Evolutionary conservation across 2,797 vertebrate genomes (phyloP), one percentile per base, ranked within the genome.

Genomic region (Leuciscus waleckii): DNA sequence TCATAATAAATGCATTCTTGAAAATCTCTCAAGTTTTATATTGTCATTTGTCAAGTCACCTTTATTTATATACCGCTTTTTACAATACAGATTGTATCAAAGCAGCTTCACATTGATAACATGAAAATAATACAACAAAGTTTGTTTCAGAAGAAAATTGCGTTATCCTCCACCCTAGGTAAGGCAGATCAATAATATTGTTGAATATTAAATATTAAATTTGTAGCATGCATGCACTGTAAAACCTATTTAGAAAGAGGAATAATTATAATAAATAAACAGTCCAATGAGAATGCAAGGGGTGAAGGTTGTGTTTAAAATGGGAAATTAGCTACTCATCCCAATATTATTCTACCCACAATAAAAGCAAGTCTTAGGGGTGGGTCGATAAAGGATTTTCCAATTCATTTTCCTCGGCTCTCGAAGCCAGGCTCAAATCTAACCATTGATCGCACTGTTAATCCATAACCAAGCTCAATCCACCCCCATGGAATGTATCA

Each of bases 381-480:
- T 89, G 93, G 96, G 97, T 99, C 97, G 96, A 98, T 98, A 97
- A 95, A 96, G 96, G 97, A 96, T 97, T 97, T 65, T 97, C 95
- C 93, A 98, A 97, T 98, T 97, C 97, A 98, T 99, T 98, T 99
- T 97, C 96, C 94, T 94, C 94, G 94, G 96, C 96, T 93, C 95
- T 96, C 95, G 96, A 94, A 95, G 87, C 85, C 79, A 93, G 95
- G 94, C 95, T 96, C 95, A 95, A 97, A 97, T 97, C 96, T 96
- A 94, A 94, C 94, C 98, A 99, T 99, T 97, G 98, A 99, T 98
- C 95, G 95, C 92, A 87, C 93, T 94, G 94, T 97, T 99, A 99
- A 98, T 99, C 97, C 97, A 98, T 98, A 97, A 97, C 96, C 95
- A 96, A 95, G 96, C 96, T 95, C 96, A 96, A 96, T 95, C 95